These are phyloP conservation scores for Zosterops pallidus DNA, from an alignment of 2,113 vertebrate species.

Conservation along the genomic window DNA sequence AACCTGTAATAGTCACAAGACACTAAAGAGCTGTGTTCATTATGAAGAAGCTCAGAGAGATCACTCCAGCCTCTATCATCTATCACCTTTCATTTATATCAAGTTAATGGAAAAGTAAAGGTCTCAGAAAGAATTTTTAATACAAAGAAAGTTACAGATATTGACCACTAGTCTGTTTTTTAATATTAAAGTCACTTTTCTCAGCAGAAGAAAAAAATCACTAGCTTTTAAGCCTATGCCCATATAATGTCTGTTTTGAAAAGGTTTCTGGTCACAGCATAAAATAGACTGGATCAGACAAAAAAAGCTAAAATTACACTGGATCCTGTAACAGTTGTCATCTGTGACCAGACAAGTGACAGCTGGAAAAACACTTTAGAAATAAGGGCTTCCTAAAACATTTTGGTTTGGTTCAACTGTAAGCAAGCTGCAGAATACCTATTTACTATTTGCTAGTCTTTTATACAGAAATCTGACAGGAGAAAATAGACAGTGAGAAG, in stretches of 20 bases:
- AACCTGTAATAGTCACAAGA: not conserved
- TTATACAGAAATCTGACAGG: not conserved
- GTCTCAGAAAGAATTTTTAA: not conserved
- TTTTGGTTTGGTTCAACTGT: not conserved
- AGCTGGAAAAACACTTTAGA: not conserved
- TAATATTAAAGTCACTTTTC: not conserved
- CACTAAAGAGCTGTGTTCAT: not conserved
- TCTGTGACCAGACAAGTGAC: not conserved
- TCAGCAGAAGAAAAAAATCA: not conserved
- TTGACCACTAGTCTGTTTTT: not conserved
- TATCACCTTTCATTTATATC: not conserved
- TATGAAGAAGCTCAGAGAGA: not conserved
- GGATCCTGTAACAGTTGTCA: not conserved
- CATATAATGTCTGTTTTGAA: not conserved
- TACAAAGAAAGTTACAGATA: not conserved
- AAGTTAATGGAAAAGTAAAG: not conserved
- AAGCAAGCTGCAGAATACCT: not conserved
- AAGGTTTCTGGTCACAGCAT: not conserved
- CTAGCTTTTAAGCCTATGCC: not conserved
- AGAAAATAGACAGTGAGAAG: accelerated
- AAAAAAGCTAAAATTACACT: not conserved
- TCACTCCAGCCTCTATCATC: not conserved
- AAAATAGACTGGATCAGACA: not conserved
- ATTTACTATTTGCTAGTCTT: not conserved
- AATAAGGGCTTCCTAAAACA: not conserved